Evolutionary conservation across 2,113 vertebrate species (phyloP), one percentile per base, ranked within the genome.

Genomic region (Motacilla tschutschensis): DNA sequence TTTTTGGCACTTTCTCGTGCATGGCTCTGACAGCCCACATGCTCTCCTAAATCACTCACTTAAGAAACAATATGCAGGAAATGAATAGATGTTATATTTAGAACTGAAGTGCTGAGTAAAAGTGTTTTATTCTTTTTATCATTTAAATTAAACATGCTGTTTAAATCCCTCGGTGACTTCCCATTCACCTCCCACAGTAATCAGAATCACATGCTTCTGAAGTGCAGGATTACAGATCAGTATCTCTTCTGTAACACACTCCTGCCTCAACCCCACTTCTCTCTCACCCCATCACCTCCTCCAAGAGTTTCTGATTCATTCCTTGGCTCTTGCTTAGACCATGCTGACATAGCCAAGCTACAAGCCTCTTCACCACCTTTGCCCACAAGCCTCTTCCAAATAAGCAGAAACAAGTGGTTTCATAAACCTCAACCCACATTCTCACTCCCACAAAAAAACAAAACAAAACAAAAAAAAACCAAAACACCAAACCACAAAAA

Each of bases 241-340:
- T 79, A 76, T 84, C 71, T 93, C 59, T 70, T 63, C 75, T 51
- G 19, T 41, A 66, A 84, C 29, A 57, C 46, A 64, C 59, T 80
- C 57, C 43, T 89, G 60, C 65, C 67, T 93, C 75, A 90, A 59
- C 51, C 31, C 33, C 69, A 77, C 76, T 82, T 86, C 59, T 73
- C 40, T 82, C 85, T 95, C 91, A 80, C 60, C 83, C 79, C 83
- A 83, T 75, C 87, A 92, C 79, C 93, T 92, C 89, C 94, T 91
- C 87, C 94, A 76, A 40, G 50, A 91, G 75, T 59, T 86, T 91
- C 94, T 95, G 94, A 94, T 93, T 94, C 94, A 94, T 85, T 90
- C 65, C 80, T 67, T 88, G 86, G 86, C 83, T 92, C 77, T 29
- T 77, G 57, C 40, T 88, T 59, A 86, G 51, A 69, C 78, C 81